Percentiles rank a stretch among this genome's conserved stretches.
Conservation (phyloP, 2,888 invertebrate species). For the Yponomeuta plumbellus region DNA sequence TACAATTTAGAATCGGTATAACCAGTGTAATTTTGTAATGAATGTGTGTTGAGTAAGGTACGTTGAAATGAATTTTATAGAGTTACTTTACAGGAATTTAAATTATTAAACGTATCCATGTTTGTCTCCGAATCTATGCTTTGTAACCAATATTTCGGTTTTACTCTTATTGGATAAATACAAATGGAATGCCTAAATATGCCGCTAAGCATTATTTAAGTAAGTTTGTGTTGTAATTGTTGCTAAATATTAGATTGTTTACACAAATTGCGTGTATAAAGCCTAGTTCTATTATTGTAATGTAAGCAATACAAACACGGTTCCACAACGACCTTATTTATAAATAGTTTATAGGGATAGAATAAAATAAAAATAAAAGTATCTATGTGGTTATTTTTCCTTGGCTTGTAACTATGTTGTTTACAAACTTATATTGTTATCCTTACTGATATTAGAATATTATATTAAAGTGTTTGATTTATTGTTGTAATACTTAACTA, state of each 20-base stretch:
- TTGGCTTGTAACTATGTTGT: not conserved
- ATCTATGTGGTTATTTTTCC: not conserved
- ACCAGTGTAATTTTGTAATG: constrained; percentile 7
- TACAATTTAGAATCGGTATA: constrained; percentile 7
- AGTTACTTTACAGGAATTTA: not conserved
- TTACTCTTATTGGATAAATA: not conserved
- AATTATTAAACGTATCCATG: not conserved
- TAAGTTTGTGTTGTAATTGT: not conserved
- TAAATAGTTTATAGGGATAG: not conserved
- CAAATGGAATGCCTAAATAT: not conserved
- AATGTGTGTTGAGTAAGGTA: not conserved
- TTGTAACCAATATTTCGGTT: not conserved
- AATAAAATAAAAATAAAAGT: not conserved
- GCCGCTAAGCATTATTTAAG: too few species aligned
- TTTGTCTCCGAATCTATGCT: not conserved
- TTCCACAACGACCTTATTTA: constrained; percentile 10
- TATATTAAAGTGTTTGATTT: not conserved
- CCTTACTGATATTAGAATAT: not conserved
- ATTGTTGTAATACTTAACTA: constrained; percentile 34
- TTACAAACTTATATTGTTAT: not conserved
- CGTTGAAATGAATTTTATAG: not conserved
- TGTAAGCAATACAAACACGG: constrained; percentile 9
- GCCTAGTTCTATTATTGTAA: not conserved
- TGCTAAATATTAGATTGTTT: not conserved
- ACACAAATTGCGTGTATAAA: not conserved